phyloP scores from a whole-genome alignment of 2,113 vertebrate genomes.

The Monarcha castaneiventris region DNA sequence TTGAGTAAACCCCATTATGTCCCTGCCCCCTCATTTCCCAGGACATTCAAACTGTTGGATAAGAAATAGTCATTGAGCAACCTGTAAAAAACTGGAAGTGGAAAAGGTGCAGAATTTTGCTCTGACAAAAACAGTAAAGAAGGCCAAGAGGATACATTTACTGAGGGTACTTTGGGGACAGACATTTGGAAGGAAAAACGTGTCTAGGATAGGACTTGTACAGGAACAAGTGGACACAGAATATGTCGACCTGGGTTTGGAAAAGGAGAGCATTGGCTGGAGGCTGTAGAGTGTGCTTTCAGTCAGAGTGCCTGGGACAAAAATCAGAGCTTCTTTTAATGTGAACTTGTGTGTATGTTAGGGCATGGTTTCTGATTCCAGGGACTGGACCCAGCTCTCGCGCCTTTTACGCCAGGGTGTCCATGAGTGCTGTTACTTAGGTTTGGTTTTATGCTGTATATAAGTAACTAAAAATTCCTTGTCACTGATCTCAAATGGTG shows the following conservation, averaged over 20 bases:
- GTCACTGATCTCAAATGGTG: background rate
- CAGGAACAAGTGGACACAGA: background rate
- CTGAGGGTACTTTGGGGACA: background rate
- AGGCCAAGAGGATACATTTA: background rate
- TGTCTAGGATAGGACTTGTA: background rate
- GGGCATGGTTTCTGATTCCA: background rate
- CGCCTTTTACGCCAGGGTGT: background rate
- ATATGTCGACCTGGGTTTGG: background rate
- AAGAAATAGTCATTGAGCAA: background rate
- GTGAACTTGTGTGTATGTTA: background rate
- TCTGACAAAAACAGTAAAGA: background rate
- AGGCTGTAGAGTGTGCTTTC: background rate
- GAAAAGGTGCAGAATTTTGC: background rate
- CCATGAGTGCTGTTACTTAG: background rate
- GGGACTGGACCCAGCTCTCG: background rate
- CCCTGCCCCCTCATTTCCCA: background rate
- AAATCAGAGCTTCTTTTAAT: background rate
- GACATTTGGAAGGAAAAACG: rapidly evolving
- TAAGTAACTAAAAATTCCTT: background rate
- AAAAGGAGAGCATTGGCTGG: background rate
- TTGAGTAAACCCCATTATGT: rapidly evolving
- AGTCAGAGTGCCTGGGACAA: background rate
- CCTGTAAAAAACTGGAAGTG: background rate
- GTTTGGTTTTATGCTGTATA: background rate
- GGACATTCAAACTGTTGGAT: background rate